Conservation (phyloP, 2,888 invertebrate genomes). For the Torymus aiolomorphi region DNA sequence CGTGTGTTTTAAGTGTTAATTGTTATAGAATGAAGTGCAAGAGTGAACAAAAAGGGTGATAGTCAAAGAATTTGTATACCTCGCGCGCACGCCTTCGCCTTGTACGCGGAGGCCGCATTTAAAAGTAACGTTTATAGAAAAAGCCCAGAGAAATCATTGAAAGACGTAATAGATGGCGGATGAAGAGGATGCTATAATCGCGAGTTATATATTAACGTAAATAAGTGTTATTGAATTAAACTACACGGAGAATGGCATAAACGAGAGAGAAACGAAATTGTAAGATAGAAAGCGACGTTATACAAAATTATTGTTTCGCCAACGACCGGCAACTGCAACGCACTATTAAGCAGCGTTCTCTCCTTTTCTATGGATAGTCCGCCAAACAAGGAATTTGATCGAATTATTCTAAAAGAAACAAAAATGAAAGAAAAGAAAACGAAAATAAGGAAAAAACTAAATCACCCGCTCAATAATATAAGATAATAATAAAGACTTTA, state of each 20-base stretch:
- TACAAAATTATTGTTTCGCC: conserved; percentile 44
- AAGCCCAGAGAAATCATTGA: conserved; percentile 10
- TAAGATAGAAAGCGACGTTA: conserved; percentile 51
- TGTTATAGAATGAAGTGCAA: conserved; percentile 58
- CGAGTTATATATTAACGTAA: conserved; percentile 29
- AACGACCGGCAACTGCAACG: conserved; percentile 39
- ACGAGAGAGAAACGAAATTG: conserved; percentile 56
- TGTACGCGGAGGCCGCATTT: conserved; percentile 62
- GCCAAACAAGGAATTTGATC: conserved; percentile 62
- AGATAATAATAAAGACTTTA: conserved; percentile 74
- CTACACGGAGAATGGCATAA: conserved; percentile 38
- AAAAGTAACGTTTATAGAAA: conserved; percentile 65
- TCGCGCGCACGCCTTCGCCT: conserved; percentile 62
- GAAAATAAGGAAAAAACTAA: conserved; percentile 61
- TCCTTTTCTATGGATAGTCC: conserved; percentile 48
- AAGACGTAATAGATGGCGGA: neutral
- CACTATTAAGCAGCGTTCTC: conserved; percentile 58
- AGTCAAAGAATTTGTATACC: conserved; percentile 63
- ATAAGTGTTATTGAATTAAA: conserved; percentile 25
- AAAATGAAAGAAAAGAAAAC: conserved; percentile 38
- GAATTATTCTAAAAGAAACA: conserved; percentile 50
- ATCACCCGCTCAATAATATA: conserved; percentile 71
- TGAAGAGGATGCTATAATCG: conserved; percentile 17
- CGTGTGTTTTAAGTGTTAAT: conserved; percentile 59
- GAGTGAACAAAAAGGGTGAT: conserved; percentile 56